Conservation (phyloP, 2,797 vertebrate genomes). For the Sciurus vulgaris region DNA sequence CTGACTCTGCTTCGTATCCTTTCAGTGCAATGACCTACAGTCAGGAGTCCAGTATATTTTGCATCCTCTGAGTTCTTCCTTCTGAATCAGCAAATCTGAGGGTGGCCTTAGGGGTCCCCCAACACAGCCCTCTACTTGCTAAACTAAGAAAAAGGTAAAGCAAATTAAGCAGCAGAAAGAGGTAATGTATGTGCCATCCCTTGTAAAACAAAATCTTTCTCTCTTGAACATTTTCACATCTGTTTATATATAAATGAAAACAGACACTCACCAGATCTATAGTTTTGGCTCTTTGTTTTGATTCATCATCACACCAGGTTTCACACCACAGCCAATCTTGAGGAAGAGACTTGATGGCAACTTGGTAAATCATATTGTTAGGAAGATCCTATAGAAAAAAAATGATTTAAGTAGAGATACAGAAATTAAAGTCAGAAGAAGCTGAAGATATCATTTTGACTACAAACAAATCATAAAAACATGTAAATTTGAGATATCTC, state of each 20-base stretch:
- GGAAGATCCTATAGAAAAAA: constrained; percentile 94
- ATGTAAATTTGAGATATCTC: not conserved
- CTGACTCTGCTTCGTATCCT: not conserved
- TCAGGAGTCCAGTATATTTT: not conserved
- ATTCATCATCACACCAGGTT: constrained; percentile 96
- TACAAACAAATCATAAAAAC: not conserved
- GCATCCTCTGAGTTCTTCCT: not conserved
- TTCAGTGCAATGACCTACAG: not conserved
- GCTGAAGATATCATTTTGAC: not conserved
- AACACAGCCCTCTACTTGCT: not conserved
- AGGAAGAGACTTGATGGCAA: constrained; percentile 97
- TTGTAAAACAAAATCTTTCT: not conserved
- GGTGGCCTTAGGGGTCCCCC: not conserved
- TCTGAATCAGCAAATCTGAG: not conserved
- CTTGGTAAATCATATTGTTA: constrained; percentile 99
- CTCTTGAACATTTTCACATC: not conserved
- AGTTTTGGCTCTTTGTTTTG: constrained; percentile 95
- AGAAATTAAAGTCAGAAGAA: not conserved
- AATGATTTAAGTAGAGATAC: not conserved
- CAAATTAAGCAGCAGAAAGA: not conserved
- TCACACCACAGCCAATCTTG: constrained; percentile 99
- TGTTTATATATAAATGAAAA: no score
- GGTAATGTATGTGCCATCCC: not conserved
- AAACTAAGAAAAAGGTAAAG: not conserved
- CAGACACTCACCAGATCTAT: constrained; percentile 94